Evolutionary conservation across 2,888 invertebrate species (phyloP).

Genomic region (Scrobipalpa costella): DNA sequence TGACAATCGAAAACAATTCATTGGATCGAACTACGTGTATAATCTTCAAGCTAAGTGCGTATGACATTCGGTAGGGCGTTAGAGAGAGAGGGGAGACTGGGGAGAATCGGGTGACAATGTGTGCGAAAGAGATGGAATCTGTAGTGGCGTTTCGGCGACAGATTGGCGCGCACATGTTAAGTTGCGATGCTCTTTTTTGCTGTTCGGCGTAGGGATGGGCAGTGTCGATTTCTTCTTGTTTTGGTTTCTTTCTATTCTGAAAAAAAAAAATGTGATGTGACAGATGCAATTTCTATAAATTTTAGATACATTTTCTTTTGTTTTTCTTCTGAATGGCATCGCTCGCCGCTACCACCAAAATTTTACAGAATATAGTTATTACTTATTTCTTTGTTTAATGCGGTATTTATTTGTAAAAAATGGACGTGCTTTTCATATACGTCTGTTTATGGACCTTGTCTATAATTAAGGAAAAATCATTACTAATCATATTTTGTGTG

Average conservation of each 20-base stretch:
- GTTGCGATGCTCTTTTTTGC: slow-evolving; percentile 77
- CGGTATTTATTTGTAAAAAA: no score
- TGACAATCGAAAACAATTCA: slow-evolving; percentile 71
- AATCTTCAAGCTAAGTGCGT: slow-evolving; percentile 70
- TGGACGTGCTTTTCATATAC: no score
- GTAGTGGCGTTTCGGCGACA: slow-evolving; percentile 73
- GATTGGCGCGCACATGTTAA: slow-evolving; percentile 80
- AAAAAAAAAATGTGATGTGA: no score
- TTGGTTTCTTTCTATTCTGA: slow-evolving; percentile 14
- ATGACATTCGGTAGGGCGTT: slow-evolving; percentile 62
- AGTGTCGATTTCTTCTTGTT: slow-evolving; percentile 35
- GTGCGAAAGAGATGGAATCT: slow-evolving; percentile 47
- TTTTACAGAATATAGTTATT: no score
- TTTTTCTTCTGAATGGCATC: no score
- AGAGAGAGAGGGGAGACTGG: slow-evolving; percentile 44
- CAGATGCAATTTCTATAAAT: no score
- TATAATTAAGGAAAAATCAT: no score
- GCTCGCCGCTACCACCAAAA: no score
- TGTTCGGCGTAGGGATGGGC: slow-evolving; percentile 46
- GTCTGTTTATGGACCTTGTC: no score
- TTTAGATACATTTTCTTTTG: no score
- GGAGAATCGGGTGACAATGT: slow-evolving; percentile 24
- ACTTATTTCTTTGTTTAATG: no score
- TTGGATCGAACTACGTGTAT: slow-evolving; percentile 58
- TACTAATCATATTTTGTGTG: no score